Evolutionary conservation across 2,888 invertebrate species (phyloP).

Genomic region (Poecilobothrus nobilitatus): DNA sequence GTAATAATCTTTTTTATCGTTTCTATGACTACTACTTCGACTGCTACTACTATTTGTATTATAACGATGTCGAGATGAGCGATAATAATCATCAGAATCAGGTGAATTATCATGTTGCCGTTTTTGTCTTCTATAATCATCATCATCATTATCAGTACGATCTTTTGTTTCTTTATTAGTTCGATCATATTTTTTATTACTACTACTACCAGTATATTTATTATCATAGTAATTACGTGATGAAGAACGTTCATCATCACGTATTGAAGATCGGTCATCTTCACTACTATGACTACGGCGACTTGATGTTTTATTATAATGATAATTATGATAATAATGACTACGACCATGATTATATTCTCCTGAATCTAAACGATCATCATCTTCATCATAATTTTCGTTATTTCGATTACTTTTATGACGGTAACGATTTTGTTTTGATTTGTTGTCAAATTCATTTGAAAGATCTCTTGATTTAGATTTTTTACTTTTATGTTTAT

Average conservation of each 20-base stretch:
- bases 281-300: not conserved
- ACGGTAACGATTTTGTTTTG: not conserved
- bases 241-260: not conserved
- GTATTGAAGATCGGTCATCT: not conserved
- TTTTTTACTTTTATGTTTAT: not conserved
- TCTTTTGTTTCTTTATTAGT: too few species aligned
- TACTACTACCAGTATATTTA: not conserved
- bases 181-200: too few species aligned
- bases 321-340: not conserved
- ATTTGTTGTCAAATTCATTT: not conserved
- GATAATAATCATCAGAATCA: constrained; percentile 16
- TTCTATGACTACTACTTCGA: constrained; percentile 11
- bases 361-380: not conserved
- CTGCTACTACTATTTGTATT: constrained; percentile 11
- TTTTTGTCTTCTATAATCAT: not conserved
- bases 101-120: constrained; percentile 12
- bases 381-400: not conserved
- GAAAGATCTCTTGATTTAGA: not conserved
- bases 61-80: not conserved
- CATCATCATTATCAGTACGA: not conserved
- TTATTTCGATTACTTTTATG: not conserved
- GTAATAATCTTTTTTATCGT: constrained; percentile 8
- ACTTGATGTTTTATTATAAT: not conserved
- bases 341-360: not conserved
- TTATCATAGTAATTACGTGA: not conserved